Conservation (phyloP, 2,113 vertebrate species). For the Pteruthius melanotis region DNA sequence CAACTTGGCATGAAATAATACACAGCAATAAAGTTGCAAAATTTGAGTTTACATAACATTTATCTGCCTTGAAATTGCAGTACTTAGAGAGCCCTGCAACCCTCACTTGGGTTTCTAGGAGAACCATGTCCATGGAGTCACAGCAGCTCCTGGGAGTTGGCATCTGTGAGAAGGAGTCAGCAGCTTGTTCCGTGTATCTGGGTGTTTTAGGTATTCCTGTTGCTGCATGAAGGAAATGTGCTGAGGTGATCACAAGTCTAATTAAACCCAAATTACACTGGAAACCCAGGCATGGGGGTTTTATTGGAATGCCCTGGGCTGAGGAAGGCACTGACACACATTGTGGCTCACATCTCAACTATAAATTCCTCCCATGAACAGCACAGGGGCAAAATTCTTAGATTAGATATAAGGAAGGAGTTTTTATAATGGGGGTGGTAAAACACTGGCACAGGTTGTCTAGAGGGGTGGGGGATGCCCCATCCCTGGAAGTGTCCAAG, state of each 20-base stretch:
- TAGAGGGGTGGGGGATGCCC: not conserved
- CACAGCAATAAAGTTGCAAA: not conserved
- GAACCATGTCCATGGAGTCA: not conserved
- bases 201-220: conserved; percentile 52
- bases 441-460: not conserved
- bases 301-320: not conserved
- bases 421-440: not conserved
- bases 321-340: not conserved
- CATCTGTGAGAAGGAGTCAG: conserved; percentile 54
- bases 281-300: not conserved
- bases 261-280: rapidly evolving
- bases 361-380: not conserved
- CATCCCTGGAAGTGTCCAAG: not conserved
- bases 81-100: not conserved
- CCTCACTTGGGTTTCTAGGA: not conserved
- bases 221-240: conserved; percentile 22
- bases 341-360: not conserved
- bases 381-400: not conserved
- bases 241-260: not conserved
- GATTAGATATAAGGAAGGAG: not conserved
- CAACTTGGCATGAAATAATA: not conserved
- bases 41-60: conserved; percentile 8
- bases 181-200: conserved; percentile 21
- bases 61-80: conserved; percentile 15
- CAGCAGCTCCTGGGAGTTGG: conserved; percentile 63